Evolutionary conservation across 2,888 invertebrate genomes (phyloP), one percentile per base, ranked within the genome.

Genomic region (Oscheius sp.): DNA sequence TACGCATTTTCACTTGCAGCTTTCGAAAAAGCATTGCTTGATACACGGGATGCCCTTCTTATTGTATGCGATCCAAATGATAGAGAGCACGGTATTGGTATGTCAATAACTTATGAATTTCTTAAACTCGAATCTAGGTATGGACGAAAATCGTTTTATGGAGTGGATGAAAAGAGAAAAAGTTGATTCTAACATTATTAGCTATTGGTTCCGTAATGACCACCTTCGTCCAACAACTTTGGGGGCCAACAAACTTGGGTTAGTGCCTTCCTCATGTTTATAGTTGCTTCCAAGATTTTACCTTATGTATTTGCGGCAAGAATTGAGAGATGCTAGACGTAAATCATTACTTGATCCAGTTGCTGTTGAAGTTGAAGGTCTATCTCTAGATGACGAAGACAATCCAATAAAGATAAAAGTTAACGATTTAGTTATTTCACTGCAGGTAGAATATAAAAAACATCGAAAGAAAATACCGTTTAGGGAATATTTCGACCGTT

Each of bases 61-160:
- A 84, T 87, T 41, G 87, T 87, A 0, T 87, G 87, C 69, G 87
- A 87, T 61, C 69, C 79, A n/a, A 76, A 79, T 9, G 84, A 87
- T 70, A 49, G 77, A 1, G 85, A 87, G 45, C 53, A 86, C 35
- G 87, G 87, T 23, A 83, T 87, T n/a, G 87, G 85, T 43, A 86
- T 9, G 79, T 81, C 29, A 69, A 56, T 45, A 21, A n/a, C 12
- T 41, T 73, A 52, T 69, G 6, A 2, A n/a, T 1, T 6, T 1
- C 1, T 12, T 53, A 18, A 41, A n/a, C 3, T 41, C 21, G 1
- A 21, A 21, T 27, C 5, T 9, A 75, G 76, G 81, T 53, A 80
- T 81, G 79, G 83, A 83, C 68, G 85, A 84, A 18, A 77, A 82
- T 27, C 72, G 69, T 43, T 86, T 86, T 56, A 76, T 84, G 66